Evolutionary conservation across 2,797 vertebrate species (phyloP).

Genomic region (Lagorchestes hirsutus): DNA sequence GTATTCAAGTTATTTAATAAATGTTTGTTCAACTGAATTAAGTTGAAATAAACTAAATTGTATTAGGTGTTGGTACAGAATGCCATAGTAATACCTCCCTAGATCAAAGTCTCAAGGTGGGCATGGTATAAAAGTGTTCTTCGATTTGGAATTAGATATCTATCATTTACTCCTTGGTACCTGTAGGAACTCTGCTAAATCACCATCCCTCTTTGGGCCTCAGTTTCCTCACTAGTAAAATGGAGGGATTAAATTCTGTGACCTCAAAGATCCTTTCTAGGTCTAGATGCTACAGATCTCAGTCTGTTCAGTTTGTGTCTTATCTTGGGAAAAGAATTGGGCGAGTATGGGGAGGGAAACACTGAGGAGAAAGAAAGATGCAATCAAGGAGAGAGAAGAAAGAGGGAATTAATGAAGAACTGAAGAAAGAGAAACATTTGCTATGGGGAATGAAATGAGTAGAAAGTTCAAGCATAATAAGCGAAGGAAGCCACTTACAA

Average conservation of each 20-base stretch:
- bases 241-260: neutral
- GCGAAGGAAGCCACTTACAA: neutral
- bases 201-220: neutral
- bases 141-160: neutral
- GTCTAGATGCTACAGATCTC: neutral
- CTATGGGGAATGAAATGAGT: neutral
- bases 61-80: neutral
- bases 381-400: neutral
- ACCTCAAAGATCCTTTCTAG: neutral
- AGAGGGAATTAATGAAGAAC: neutral
- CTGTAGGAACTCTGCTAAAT: neutral
- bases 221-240: neutral
- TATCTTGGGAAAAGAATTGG: neutral
- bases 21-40: neutral
- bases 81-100: neutral
- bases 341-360: too few relatives aligned
- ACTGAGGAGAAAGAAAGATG: neutral
- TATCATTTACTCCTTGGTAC: neutral
- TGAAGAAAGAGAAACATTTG: neutral
- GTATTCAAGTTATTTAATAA: neutral
- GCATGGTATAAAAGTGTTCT: neutral
- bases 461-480: neutral
- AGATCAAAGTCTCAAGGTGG: neutral
- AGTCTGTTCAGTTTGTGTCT: neutral
- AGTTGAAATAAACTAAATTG: neutral